phyloP scores from a whole-genome alignment of 2,888 invertebrate genomes.

The Diloba caeruleocephala region DNA sequence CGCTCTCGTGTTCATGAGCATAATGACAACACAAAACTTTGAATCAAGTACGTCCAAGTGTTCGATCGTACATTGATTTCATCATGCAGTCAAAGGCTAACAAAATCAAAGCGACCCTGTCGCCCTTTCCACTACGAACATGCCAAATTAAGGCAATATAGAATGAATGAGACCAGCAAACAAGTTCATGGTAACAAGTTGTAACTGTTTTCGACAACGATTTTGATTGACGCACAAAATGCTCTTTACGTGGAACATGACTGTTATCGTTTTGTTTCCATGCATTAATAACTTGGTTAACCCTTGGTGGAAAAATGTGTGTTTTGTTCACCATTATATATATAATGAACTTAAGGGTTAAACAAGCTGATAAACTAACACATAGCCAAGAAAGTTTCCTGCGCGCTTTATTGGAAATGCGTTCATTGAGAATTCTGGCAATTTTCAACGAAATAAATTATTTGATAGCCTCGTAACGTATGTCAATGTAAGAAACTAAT shows the following conservation, averaged over 20 bases:
- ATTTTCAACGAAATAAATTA: too few species aligned
- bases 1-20: background rate
- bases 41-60: background rate
- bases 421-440: too few species aligned
- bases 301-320: conserved; percentile 66
- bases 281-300: conserved; percentile 52
- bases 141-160: conserved; percentile 65
- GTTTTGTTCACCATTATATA: background rate
- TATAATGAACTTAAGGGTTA: background rate
- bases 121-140: conserved; percentile 58
- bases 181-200: conserved; percentile 51
- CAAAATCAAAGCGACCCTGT: conserved; percentile 50
- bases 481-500: too few species aligned
- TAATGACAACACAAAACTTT: conserved; percentile 4
- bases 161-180: conserved; percentile 40
- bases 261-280: conserved; percentile 77
- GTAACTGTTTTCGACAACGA: conserved; percentile 58
- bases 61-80: conserved; percentile 32
- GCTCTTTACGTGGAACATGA: conserved; percentile 71
- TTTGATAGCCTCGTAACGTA: too few species aligned
- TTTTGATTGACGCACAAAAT: conserved; percentile 79
- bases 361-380: background rate
- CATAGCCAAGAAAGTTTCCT: background rate
- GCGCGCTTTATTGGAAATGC: background rate
- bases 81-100: conserved; percentile 59